Conservation (phyloP, 2,888 invertebrate genomes). For the Peribatodes rhomboidaria region DNA sequence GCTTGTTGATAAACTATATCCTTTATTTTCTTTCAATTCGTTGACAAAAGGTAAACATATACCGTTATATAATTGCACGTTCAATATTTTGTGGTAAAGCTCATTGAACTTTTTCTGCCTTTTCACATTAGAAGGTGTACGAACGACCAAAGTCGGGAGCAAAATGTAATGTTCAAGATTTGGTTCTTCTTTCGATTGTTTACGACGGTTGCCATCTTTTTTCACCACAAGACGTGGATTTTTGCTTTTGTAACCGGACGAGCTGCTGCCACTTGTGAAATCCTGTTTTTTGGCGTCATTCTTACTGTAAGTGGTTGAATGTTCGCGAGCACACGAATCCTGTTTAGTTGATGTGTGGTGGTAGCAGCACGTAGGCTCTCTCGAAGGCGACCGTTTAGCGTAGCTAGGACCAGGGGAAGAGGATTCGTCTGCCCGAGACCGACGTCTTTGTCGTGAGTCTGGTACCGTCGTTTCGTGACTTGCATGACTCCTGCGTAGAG, state of each 20-base stretch:
- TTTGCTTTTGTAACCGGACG: conserved; percentile 57
- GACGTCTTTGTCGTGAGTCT: conserved; percentile 56
- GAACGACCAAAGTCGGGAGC: conserved; percentile 76
- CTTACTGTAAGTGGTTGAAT: conserved; percentile 33
- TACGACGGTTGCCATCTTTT: conserved; percentile 68
- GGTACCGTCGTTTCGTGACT: conserved; percentile 64
- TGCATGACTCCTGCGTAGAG: conserved; percentile 57
- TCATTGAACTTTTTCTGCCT: conserved; percentile 81
- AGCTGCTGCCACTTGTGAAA: conserved; percentile 64
- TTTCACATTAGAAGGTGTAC: conserved; percentile 78
- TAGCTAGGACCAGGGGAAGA: conserved; percentile 74
- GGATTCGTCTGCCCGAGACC: conserved; percentile 61
- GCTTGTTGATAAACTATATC: no score
- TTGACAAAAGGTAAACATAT: conserved; percentile 9
- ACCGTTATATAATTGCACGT: conserved; percentile 70
- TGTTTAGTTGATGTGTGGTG: conserved; percentile 63
- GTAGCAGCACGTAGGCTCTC: conserved; percentile 73
- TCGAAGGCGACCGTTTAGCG: conserved; percentile 57
- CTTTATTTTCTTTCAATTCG: no score
- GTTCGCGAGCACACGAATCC: conserved; percentile 44
- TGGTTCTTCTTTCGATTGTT: conserved; percentile 64
- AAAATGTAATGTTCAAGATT: conserved; percentile 78
- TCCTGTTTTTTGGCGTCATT: conserved; percentile 45
- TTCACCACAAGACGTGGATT: conserved; percentile 71
- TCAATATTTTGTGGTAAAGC: conserved; percentile 77